Base-by-base conservation (phyloP, 2,888 invertebrate species). In the Linnaemya vulpina region DNA sequence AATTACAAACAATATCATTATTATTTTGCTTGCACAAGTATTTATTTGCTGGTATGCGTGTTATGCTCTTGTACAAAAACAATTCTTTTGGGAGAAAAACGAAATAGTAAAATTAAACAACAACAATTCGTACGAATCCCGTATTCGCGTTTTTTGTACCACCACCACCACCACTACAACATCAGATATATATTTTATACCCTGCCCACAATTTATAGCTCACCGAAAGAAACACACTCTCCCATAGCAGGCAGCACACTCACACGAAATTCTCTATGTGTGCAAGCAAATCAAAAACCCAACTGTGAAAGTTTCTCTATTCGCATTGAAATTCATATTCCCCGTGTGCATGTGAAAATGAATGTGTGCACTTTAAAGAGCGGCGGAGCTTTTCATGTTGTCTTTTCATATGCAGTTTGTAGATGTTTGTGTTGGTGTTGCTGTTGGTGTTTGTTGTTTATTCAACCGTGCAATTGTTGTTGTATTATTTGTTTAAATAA, bases 161-260 rank as follows among this genome's bases (percentile, higher is more conserved):
- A 65, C 74, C 35, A 65, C 73, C 13, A 65, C 74, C 35, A 73
- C 30, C 46, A 70, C 11, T 9, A 67, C 10, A 67, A 30, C 90
- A 89, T 88, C 89, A 89, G 90, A 89, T 88, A 89, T 90, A 89
- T 88, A 89, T 91, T 65, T 91, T 88, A 86, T 91, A 90, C 91
- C 91, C 91, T 91, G 91, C 92, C 91, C 92, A 91, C 92, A 90
- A 91, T 90, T 88, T 87, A 89, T 90, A 84, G 80, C 74, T 86
- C 77, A 86, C 87, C 11, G 83, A 71, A 68, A 40, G 83, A 71
- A 68, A 70, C 30, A 76, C 55, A 80, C 58, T 81, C 83, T 30
- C 30, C 86, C 76, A 77, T 38, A 78, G 40, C 43, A 53, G 38
- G 38, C 63, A 70, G 35, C 62, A 49, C 78, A 76, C 84, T 79